These are phyloP conservation scores for Bovichtus variegatus DNA, from an alignment of 2,797 vertebrate species.

Conservation along the genomic window DNA sequence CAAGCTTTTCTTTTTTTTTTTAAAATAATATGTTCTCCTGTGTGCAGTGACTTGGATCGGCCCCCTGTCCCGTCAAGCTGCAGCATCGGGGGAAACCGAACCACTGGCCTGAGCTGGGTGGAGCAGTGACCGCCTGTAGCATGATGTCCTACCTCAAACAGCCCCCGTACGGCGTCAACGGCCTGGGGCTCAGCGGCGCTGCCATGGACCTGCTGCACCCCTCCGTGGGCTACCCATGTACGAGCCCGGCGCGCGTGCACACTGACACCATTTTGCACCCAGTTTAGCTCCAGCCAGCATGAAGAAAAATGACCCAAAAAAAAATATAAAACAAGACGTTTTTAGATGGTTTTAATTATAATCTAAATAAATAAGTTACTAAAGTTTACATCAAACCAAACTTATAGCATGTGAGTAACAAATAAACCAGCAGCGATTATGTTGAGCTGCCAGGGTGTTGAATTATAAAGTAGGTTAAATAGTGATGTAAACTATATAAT, in stretches of 20 bases:
- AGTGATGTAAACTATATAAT: no score
- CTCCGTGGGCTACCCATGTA: constrained; percentile 96
- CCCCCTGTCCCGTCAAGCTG: constrained; percentile 84
- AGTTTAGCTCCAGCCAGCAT: no score
- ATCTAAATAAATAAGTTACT: no score
- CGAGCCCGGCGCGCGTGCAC: not conserved
- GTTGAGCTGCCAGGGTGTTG: no score
- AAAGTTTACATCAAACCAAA: no score
- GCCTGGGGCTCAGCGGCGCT: constrained; percentile 93
- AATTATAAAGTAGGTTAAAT: no score
- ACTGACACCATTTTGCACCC: not conserved
- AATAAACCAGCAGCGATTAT: no score
- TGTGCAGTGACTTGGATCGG: constrained; percentile 71
- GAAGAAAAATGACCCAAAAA: no score
- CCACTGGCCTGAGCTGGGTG: constrained; percentile 88
- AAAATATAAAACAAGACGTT: no score
- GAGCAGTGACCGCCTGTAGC: constrained; percentile 92
- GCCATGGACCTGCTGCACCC: constrained; percentile 96
- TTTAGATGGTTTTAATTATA: no score
- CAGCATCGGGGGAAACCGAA: constrained; percentile 86
- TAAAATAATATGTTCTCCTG: not conserved
- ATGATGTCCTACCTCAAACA: constrained; percentile 99
- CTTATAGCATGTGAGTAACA: no score
- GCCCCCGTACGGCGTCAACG: constrained; percentile 96
- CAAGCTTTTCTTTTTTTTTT: no score